These are phyloP conservation scores for Danio choprae DNA, from an alignment of 2,797 vertebrate species.

Conservation along the genomic window DNA sequence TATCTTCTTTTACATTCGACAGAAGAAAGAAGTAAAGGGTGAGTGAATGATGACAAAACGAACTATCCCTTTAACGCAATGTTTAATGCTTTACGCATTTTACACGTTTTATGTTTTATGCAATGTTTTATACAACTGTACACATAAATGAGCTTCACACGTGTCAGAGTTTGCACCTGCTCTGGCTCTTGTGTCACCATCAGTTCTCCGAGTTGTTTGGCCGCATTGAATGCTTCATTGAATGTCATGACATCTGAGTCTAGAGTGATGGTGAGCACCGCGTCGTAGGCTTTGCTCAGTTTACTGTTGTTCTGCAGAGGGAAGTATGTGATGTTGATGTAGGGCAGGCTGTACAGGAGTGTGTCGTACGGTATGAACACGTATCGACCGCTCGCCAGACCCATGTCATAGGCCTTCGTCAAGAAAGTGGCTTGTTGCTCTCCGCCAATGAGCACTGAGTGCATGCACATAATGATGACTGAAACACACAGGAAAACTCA, in stretches of 20 bases:
- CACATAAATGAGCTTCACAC: background rate
- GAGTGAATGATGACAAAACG: no score
- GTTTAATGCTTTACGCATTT: no score
- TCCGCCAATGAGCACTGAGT: slow-evolving; percentile 87
- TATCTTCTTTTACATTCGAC: no score
- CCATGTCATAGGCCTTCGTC: slow-evolving; percentile 86
- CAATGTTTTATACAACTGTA: background rate
- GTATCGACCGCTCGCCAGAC: slow-evolving; percentile 87
- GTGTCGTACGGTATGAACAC: slow-evolving; percentile 90
- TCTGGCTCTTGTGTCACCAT: slow-evolving; percentile 69
- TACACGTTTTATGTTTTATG: background rate
- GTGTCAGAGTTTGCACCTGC: slow-evolving; percentile 74
- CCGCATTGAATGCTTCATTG: slow-evolving; percentile 81
- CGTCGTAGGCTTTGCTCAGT: slow-evolving; percentile 87
- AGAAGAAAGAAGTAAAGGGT: no score
- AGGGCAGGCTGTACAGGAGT: slow-evolving; percentile 90
- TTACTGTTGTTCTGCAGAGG: slow-evolving; percentile 79
- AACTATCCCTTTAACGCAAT: no score
- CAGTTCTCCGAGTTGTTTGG: slow-evolving; percentile 80
- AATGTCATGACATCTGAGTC: slow-evolving; percentile 88
- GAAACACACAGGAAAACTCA: slow-evolving; percentile 58
- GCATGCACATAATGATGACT: slow-evolving; percentile 97
- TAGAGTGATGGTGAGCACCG: slow-evolving; percentile 90
- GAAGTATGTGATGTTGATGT: slow-evolving; percentile 80
- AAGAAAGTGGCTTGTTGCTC: slow-evolving; percentile 84